Evolutionary conservation across 1,140 invertebrate species (phyloP).

Genomic region (Latrodectus geometricus): DNA sequence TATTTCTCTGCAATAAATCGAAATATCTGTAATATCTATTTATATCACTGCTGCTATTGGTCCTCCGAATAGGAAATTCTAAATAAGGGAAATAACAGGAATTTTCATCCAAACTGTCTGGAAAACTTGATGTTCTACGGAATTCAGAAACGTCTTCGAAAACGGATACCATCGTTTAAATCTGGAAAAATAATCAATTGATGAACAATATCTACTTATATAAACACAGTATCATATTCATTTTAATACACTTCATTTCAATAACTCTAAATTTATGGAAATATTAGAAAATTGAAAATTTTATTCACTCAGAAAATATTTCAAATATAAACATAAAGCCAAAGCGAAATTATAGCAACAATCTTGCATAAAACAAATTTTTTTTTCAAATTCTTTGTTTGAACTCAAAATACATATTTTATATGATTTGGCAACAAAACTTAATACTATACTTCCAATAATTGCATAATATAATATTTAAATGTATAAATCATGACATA

Average conservation of each 20-base stretch:
- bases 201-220: neutral
- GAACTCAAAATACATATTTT: too few species aligned
- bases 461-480: too few species aligned
- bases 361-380: too few species aligned
- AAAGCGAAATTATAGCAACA: too few species aligned
- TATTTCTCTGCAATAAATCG: conserved; percentile 12
- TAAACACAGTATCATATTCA: neutral
- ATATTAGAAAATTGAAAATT: too few species aligned
- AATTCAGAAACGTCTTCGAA: neutral
- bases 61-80: neutral
- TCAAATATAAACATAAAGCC: too few species aligned
- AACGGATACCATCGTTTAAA: neutral
- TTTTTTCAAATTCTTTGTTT: too few species aligned
- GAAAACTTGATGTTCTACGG: neutral
- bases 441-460: too few species aligned
- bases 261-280: neutral
- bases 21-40: conserved; percentile 31
- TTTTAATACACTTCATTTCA: neutral
- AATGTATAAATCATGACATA: too few species aligned
- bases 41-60: conserved; percentile 8
- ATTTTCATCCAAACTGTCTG: conserved; percentile 11
- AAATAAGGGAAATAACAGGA: neutral
- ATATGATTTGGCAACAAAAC: too few species aligned
- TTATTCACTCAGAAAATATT: too few species aligned
- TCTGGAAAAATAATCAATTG: neutral